Conservation (phyloP, 2,888 invertebrate genomes). For the Osedax frankpressi region DNA sequence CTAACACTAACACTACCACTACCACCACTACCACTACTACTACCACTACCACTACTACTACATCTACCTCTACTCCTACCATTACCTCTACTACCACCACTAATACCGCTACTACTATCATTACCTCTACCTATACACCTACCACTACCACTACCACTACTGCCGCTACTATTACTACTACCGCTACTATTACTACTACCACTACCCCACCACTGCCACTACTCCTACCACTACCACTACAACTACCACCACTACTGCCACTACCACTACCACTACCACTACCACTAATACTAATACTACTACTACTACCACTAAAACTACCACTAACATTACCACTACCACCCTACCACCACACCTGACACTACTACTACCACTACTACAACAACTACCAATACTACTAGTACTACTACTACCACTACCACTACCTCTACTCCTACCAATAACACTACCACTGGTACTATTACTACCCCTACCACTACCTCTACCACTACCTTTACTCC, state of each 20-base stretch:
- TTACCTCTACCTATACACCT: conserved; percentile 4
- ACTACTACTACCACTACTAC: conserved; percentile 3
- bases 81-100: conserved; percentile 11
- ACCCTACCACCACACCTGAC: not conserved
- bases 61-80: not conserved
- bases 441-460: conserved; percentile 13
- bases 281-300: conserved; percentile 14
- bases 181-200: conserved; percentile 14
- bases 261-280: conserved; percentile 14
- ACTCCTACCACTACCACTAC: conserved; percentile 13
- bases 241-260: conserved; percentile 12
- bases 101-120: conserved; percentile 13
- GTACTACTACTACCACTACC: conserved; percentile 1
- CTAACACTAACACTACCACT: conserved; percentile 8
- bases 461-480: conserved; percentile 10
- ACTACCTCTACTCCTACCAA: not conserved
- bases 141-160: conserved; percentile 11
- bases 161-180: conserved; percentile 14
- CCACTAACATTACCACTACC: conserved; percentile 9
- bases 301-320: conserved; percentile 14
- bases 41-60: conserved; percentile 12
- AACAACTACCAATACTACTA: not conserved
- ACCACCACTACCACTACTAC: conserved; percentile 16
- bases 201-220: conserved; percentile 12
- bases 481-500: conserved; percentile 5